Evolutionary conservation across 2,888 invertebrate species (phyloP), one percentile per base, ranked within the genome.

Genomic region (Drosophila ustulata): DNA sequence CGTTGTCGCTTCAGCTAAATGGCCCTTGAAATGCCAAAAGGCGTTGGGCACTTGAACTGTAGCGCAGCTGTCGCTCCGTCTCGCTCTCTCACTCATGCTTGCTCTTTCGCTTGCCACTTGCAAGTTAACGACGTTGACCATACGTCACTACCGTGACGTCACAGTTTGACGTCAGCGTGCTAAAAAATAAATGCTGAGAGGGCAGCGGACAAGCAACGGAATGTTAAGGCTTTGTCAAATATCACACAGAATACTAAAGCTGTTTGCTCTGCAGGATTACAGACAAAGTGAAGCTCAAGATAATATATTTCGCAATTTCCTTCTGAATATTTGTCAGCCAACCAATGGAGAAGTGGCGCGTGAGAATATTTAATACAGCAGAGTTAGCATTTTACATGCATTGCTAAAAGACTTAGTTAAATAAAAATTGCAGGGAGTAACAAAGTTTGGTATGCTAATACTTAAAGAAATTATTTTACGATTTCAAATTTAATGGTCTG

Each of bases 71-170:
- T 50, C 39, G 13, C 9, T 32, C 52, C 3, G n/a, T 13, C 37
- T 25, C 41, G 13, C 37, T 39, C 30, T 25, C 23, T 32, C 18
- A 0, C 23, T 23, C 43, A 11, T n/a, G 13, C 11, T 18, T 13
- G 32, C 11, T 2, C 28, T 9, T 8, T 26, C 9, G 30, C 11
- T 51, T 18, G 65, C 30, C 58, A 18, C 47, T 18, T 32, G 69
- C 62, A 47, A 61, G 47, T 30, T 43, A 62, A 41, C 51, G 55
- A 39, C 71, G 71, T 62, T 64, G 46, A 7, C 51, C 34, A 56
- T 37, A 83, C 89, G 89, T 88, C 88, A 88, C 34, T 64, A 66
- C 78, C 37, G 46, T 87, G 86, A 82, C 83, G 82, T 88, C 85
- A 88, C 59, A 37, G 11, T 18, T 58, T 87, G 86, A 89, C 89